Conservation (phyloP, 2,113 vertebrate species). For the Daubentonia madagascariensis region DNA sequence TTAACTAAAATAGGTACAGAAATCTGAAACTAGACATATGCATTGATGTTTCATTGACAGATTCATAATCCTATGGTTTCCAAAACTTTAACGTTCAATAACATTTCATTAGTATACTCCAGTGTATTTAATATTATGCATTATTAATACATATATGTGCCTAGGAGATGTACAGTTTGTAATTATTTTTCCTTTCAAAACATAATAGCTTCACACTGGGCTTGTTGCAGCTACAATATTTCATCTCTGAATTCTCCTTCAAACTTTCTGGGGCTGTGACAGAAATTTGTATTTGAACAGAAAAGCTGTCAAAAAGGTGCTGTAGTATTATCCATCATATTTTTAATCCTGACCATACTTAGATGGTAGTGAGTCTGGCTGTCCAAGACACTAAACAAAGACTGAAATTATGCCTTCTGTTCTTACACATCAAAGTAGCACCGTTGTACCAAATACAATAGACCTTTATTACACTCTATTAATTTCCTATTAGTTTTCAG, state of each 20-base stretch:
- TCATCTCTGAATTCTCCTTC: slow-evolving; percentile 84
- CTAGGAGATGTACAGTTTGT: slow-evolving; percentile 80
- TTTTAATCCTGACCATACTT: slow-evolving; percentile 84
- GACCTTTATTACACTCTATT: slow-evolving; percentile 85
- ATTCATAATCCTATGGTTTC: slow-evolving; percentile 72
- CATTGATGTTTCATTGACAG: slow-evolving; percentile 72
- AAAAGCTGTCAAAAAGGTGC: slow-evolving; percentile 85
- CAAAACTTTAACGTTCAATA: slow-evolving; percentile 80
- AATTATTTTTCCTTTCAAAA: slow-evolving; percentile 87
- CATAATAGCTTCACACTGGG: slow-evolving; percentile 81
- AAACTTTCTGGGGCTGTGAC: slow-evolving; percentile 81
- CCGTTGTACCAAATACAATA: slow-evolving; percentile 77
- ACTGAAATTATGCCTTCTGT: slow-evolving; percentile 85
- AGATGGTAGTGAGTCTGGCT: slow-evolving; percentile 81
- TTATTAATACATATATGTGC: slow-evolving; percentile 85
- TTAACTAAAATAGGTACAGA: slow-evolving; percentile 65
- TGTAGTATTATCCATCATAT: slow-evolving; percentile 84
- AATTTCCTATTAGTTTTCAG: slow-evolving; percentile 85
- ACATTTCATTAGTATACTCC: slow-evolving; percentile 81
- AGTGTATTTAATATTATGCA: slow-evolving; percentile 81
- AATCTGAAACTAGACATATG: slow-evolving; percentile 51
- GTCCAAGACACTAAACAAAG: slow-evolving; percentile 85
- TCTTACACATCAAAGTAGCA: slow-evolving; percentile 81
- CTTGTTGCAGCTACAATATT: slow-evolving; percentile 83
- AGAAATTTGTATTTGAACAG: slow-evolving; percentile 90